Base-by-base conservation (phyloP, 2,113 vertebrate species). In the Rhinoderma darwinii region DNA sequence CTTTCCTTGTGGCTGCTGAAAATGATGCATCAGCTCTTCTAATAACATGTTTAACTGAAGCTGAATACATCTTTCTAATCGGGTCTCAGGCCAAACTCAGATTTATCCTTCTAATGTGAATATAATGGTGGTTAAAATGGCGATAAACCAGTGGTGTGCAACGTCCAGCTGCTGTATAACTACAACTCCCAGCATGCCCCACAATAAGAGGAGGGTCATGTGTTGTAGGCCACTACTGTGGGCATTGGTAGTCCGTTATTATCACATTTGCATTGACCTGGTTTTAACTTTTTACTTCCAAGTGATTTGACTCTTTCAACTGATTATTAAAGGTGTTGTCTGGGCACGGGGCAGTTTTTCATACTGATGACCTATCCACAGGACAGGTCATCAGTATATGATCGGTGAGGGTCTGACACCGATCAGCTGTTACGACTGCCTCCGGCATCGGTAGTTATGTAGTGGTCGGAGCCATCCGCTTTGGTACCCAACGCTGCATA, bases 21-120 rank as follows among this genome's bases (percentile, higher is more conserved):
- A 89, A 88, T 88, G 89, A 91, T 92, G 91, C 89, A 88, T 90
- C 92, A 89, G 84, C 76, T 68, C 89, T 89, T 61, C 56, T 93
- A 86, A 3, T 83, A 91, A 89, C 39, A 25, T 84, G 83, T 91
- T 91, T 90, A 90, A 63, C 86, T 68, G 15, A 83, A 82, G 80
- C 82, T 84, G 89, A 59, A 20, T 91, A 89, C 88, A 66, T 92
- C 91, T 89, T 84, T 90, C 51, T 11, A 84, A 91, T 83, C 76
- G 4, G 43, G 44, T 89, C 93, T 91, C 83, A 89, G 90, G 90
- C 89, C 91, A 89, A 89, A 72, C 30, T 15, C 66, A 22, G 68
- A 70, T 83, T 30, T 35, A 18, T 35, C 70, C 30, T 32, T 63
- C 20, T 4, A 6, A 59, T 94, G 91, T 94, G 94, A 94, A 94